Evolutionary conservation across 2,888 invertebrate species (phyloP), one percentile per base, ranked within the genome.

Genomic region (Lutraria lutraria): DNA sequence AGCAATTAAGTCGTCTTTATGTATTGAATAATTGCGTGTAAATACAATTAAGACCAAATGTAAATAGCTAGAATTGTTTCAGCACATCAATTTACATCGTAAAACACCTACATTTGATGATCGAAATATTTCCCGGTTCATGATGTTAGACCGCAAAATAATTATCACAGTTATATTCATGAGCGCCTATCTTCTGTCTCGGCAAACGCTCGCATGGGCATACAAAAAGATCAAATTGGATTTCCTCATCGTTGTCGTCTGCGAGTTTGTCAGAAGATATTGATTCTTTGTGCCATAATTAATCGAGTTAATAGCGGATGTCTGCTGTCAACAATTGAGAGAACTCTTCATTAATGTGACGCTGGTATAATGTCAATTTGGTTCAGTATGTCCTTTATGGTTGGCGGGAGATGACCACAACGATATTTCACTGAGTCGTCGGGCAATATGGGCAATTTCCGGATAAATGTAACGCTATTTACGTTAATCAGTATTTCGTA

Each of bases 291-390:
- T 76, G 76, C 76, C 76, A 76, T 76, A 76, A 76, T 76, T 76
- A 76, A 76, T 76, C 76, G 31, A 76, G 76, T 76, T 76, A 76
- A 76, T 76, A 76, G 76, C 76, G 76, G 76, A 76, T 34, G 76
- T 76, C 76, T 76, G 76, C 76, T 76, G 76, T 76, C 76, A 76
- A 76, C 76, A 76, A 76, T 31, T 31, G 76, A 76, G 76, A 76
- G 16, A 76, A 31, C 76, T 76, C 76, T 76, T 34, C 76, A 76
- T 76, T 76, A 34, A 76, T 34, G 19, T 76, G 76, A 76, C 29
- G 76, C 29, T 76, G 76, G 72, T 72, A 76, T 34, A 34, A 34
- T 76, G 34, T 76, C 31, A 76, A 76, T 76, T 76, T 19, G 34
- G 76, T 15, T 16, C 76, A 76, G 31, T 76, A 19, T 76, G 76